Evolutionary conservation across 1,140 invertebrate genomes (phyloP), one percentile per base, ranked within the genome.

Genomic region (Psilanteris sp.): DNA sequence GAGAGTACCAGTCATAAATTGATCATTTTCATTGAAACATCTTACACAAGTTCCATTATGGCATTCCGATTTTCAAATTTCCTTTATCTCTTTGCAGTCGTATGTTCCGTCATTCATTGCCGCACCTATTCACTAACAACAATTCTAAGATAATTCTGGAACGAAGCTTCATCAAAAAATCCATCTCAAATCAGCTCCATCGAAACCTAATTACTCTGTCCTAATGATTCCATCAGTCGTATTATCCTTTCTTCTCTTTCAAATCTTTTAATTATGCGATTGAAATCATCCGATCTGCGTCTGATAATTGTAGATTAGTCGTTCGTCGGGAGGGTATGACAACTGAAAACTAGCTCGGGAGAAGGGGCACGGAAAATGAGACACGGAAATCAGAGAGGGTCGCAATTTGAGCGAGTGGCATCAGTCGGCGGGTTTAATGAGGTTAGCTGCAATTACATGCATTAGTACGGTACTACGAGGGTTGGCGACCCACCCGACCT

Each of bases 391-490:
- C n/a, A 31, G 32, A 75, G 46, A 39, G 32, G 62, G 29, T 77
- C 68, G 82, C 66, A 83, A 84, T 84, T 86, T 83, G 79, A 85
- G 73, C 73, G 81, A 84, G 83, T 85, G 70, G 77, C 79, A 86
- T 85, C 83, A 83, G 84, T 83, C 84, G 83, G 73, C 66, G 78
- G 77, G 76, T 83, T 86, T 87, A 87, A 88, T 86, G 81, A 85
- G 79, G 83, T 88, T 87, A 88, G 81, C 74, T 85, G 83, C 84
- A 87, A 87, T 87, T 88, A 87, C 80, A 84, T 87, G 84, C 82
- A 85, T 87, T 86, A 84, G 81, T 82, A 83, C 80, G 79, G 84
- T 78, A 81, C 80, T 79, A 76, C 67, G 80, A 82, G 77, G 78
- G 81, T 75, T 77, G 71, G 50, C 75, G 73, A 79, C 64, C 77